phyloP scores from a whole-genome alignment of 2,113 vertebrate genomes.

The Dissostichus mawsoni region DNA sequence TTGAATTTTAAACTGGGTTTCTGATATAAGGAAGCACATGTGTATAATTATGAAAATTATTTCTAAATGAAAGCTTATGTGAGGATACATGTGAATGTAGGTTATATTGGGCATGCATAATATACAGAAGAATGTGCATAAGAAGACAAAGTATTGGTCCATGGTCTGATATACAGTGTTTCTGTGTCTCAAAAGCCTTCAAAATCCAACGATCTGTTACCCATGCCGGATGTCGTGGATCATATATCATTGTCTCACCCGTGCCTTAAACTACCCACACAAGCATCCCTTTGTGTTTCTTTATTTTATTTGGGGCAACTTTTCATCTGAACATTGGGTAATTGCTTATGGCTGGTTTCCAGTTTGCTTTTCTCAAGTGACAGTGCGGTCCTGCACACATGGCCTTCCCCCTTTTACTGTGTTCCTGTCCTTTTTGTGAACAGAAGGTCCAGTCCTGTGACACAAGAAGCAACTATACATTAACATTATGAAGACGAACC shows the following conservation, averaged over 20 bases:
- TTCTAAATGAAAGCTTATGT: background rate
- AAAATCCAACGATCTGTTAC: too few species aligned
- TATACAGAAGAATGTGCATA: background rate
- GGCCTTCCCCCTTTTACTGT: background rate
- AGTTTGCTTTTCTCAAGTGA: background rate
- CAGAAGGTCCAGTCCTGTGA: background rate
- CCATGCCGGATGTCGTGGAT: too few species aligned
- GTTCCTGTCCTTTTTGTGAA: background rate
- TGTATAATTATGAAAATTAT: background rate
- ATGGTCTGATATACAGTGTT: background rate
- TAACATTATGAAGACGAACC: background rate
- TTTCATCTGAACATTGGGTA: too few species aligned
- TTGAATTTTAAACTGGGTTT: conserved; percentile 18
- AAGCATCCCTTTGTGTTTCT: too few species aligned
- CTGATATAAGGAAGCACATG: background rate
- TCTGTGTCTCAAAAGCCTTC: too few species aligned
- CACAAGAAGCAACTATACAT: background rate
- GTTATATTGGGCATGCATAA: background rate
- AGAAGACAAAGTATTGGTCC: background rate
- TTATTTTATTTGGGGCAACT: too few species aligned
- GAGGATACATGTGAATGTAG: background rate
- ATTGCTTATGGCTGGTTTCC: background rate
- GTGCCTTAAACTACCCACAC: too few species aligned
- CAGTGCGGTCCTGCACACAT: background rate
- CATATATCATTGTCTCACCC: too few species aligned